Evolutionary conservation across 2,888 invertebrate species (phyloP), one percentile per base, ranked within the genome.

Genomic region (Hetaerina titia): DNA sequence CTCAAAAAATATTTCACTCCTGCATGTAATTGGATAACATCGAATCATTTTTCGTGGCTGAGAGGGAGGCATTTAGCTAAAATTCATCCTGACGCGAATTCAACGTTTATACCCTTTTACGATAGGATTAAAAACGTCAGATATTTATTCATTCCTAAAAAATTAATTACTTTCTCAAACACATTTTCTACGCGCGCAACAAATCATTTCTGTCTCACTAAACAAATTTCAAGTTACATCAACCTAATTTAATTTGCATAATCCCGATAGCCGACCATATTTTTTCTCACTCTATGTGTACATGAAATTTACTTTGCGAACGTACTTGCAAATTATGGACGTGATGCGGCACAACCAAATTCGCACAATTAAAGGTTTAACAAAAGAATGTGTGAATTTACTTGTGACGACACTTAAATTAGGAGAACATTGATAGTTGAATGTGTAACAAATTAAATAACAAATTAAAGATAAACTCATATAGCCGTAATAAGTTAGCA

Each of bases 1-100:
- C 89, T 8, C n/a, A 57, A 25, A 31, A 81, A 81, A 81, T 31
- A 81, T 81, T 81, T 31, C 81, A 5, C 31, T 81, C 81, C 81
- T 13, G 57, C 89, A 58, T 57, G 89, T 89, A 57, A 89, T 89
- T 89, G 89, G 89, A 57, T 89, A 56, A 58, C 89, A n/a, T 56
- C 89, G 58, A 89, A 89, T 89, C 56, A 89, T 89, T 89, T 89
- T n/a, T 57, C 89, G 89, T n/a, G 56, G 56, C 11, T 17, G 89
- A 22, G 57, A 57, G 19, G 57, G 56, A 58, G 31, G 58, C 89
- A 89, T 57, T 89, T 81, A 81, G 25, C 31, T 89, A 58, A 89
- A 89, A 89, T 89, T n/a, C 89, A 89, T 89, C 22, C 89, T 57
- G 57, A 57, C 89, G 9, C 58, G 8, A 89, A 57, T 89, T 58